A percentile compares a stretch with the other conserved stretches of the same genome.
Evolutionary conservation across 2,797 vertebrate genomes (phyloP).

Genomic region (Yasuhikotakia modesta): DNA sequence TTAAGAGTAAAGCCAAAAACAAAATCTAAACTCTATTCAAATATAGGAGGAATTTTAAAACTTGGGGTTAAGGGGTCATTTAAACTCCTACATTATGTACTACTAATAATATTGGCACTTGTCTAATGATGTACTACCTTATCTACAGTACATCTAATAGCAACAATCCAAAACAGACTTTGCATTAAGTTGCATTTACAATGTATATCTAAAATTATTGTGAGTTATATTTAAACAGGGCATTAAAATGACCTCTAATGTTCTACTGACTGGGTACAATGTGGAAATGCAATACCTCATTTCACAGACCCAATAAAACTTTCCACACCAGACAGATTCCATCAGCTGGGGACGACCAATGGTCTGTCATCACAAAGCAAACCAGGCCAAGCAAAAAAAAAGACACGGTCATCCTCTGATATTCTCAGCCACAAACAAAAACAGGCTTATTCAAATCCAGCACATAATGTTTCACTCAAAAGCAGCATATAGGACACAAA

Average conservation of each 20-base stretch:
- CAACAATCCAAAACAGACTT: not conserved
- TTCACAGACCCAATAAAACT: constrained; percentile 34
- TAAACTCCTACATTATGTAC: not conserved
- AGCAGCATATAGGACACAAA: constrained; percentile 26
- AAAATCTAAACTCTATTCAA: too few relatives aligned
- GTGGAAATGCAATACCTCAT: not conserved
- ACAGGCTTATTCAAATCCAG: constrained; percentile 32
- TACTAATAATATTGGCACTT: too few relatives aligned
- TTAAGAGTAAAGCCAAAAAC: too few relatives aligned
- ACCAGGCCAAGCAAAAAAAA: constrained; percentile 19
- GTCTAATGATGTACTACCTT: not conserved
- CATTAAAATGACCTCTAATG: not conserved
- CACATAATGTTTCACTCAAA: constrained; percentile 30
- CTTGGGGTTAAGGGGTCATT: too few relatives aligned
- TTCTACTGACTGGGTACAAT: not conserved
- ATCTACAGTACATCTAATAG: not conserved
- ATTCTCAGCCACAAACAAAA: not conserved
- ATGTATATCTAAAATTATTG: too few relatives aligned
- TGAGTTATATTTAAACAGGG: not conserved
- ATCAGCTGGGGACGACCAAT: constrained; percentile 36
- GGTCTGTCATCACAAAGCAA: constrained; percentile 46
- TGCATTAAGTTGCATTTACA: not conserved
- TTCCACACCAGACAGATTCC: constrained; percentile 28
- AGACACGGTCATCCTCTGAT: constrained; percentile 25
- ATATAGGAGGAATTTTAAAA: too few relatives aligned